A percentile compares a stretch with the other conserved stretches of the same genome.
Conservation (phyloP, 1,140 invertebrate species). For the Brachionus asplanchnoidis region DNA sequence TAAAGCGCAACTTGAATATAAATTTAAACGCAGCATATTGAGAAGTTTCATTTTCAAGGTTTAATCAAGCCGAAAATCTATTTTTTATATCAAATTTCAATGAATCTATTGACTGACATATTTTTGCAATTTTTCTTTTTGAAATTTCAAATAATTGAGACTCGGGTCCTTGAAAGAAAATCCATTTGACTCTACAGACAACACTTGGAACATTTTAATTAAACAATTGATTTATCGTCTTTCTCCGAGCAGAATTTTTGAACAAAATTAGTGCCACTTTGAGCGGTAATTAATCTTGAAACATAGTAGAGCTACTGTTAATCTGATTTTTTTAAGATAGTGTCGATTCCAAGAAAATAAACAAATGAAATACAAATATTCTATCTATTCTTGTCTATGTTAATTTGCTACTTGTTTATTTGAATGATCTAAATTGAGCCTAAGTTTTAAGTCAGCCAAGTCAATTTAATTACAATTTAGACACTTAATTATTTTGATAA, state of each 20-base stretch:
- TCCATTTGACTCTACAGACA: not conserved
- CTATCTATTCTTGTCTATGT: not conserved
- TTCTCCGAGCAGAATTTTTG: not conserved
- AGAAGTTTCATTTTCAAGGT: not conserved
- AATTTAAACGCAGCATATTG: conserved; percentile 5
- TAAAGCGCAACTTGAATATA: not conserved
- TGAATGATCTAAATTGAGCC: not conserved
- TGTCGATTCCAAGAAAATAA: not conserved
- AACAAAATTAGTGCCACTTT: not conserved
- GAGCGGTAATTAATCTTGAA: not conserved
- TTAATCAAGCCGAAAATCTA: not conserved
- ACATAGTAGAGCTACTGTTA: not conserved
- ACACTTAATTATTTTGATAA: not conserved
- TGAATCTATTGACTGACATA: conserved; percentile 7
- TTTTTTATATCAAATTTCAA: conserved; percentile 1
- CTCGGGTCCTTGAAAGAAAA: conserved; percentile 29
- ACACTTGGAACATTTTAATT: not conserved
- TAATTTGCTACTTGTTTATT: conserved; percentile 6
- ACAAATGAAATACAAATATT: not conserved
- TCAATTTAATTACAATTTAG: conserved; percentile 1
- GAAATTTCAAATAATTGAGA: conserved; percentile 11
- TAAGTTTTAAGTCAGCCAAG: not conserved
- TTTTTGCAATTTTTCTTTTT: not conserved
- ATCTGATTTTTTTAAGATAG: conserved; percentile 7
- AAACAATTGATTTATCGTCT: not conserved